Percentiles rank a stretch among this genome's conserved stretches.
These are phyloP conservation scores for Octomys mimax DNA, from an alignment of 2,797 vertebrate species.

Conservation along the genomic window DNA sequence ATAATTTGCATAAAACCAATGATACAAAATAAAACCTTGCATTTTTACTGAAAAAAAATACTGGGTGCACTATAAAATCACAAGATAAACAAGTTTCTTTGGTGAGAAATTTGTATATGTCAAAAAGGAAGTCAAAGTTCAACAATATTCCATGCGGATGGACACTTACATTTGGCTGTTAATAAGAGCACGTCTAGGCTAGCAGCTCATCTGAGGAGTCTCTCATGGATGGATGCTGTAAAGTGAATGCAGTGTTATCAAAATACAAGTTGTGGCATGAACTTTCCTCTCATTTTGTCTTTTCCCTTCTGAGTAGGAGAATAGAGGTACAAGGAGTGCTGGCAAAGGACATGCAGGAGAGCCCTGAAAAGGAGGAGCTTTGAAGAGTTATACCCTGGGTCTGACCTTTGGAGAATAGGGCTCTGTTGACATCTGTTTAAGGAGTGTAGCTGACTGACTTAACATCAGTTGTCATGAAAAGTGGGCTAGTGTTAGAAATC, in stretches of 20 bases:
- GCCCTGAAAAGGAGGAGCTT: not conserved
- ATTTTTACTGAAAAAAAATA: too few relatives aligned
- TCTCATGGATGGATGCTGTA: not conserved
- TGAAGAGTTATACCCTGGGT: not conserved
- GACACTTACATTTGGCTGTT: not conserved
- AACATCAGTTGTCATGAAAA: not conserved
- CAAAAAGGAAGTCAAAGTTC: not conserved
- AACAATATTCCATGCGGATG: not conserved
- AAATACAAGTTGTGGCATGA: not conserved
- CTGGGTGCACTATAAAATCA: not conserved
- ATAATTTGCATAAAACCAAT: constrained; percentile 27
- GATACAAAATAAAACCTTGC: constrained; percentile 40
- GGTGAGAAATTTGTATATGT: not conserved
- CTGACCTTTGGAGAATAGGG: not conserved
- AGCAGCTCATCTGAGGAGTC: not conserved
- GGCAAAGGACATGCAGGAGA: not conserved
- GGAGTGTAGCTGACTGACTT: not conserved
- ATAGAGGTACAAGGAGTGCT: not conserved
- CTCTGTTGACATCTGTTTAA: not conserved
- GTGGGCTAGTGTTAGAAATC: not conserved
- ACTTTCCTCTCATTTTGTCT: not conserved
- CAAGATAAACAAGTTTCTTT: not conserved
- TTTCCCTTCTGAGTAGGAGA: not conserved
- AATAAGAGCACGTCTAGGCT: not conserved
- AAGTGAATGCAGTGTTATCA: not conserved